Percentiles rank a stretch among this genome's conserved stretches.
Evolutionary conservation across 2,797 vertebrate genomes (phyloP).

Genomic region (Dendrocincla tyrannina): DNA sequence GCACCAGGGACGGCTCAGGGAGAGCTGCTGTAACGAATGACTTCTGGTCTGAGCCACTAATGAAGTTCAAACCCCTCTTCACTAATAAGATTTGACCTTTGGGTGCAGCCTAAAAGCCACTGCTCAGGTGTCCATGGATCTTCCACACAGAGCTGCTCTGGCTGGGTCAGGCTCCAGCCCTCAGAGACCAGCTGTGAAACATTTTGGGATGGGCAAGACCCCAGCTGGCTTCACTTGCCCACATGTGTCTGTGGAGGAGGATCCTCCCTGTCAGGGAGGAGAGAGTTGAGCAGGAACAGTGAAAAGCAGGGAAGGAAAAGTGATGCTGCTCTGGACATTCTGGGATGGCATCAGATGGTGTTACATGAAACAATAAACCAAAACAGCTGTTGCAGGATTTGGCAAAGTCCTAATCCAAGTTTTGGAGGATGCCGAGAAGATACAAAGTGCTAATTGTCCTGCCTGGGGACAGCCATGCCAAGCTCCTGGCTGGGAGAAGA

Average conservation of each 20-base stretch:
- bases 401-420: neutral
- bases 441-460: neutral
- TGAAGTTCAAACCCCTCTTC: neutral
- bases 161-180: neutral
- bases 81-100: neutral
- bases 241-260: neutral
- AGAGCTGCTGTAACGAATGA: neutral
- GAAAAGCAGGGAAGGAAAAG: neutral
- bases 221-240: neutral
- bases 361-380: fast-evolving
- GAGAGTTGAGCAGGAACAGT: neutral
- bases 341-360: neutral
- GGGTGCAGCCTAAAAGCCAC: neutral
- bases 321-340: neutral
- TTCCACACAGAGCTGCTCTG: neutral
- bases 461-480: neutral
- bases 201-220: neutral
- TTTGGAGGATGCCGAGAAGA: neutral
- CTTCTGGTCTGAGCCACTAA: neutral
- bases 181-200: neutral
- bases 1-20: neutral
- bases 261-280: neutral
- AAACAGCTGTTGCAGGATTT: neutral
- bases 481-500: neutral
- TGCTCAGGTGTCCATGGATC: neutral